Evolutionary conservation across 2,113 vertebrate species (phyloP).

Genomic region (Pollachius pollachius): DNA sequence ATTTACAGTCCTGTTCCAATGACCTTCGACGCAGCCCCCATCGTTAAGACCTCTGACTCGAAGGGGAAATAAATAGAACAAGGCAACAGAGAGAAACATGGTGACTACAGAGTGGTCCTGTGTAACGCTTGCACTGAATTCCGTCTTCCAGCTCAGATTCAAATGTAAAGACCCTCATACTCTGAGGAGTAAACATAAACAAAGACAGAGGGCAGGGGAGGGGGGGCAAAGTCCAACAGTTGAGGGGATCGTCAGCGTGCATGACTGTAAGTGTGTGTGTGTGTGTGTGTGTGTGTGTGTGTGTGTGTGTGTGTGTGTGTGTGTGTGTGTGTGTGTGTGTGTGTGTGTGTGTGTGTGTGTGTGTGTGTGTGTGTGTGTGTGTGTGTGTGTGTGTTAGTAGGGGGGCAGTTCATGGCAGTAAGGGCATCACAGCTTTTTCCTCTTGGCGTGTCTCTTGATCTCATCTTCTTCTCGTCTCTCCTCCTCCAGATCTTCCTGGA

Average conservation of each 20-base stretch:
- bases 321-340: neutral
- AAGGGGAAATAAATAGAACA: constrained; percentile 62
- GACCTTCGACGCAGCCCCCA: constrained; percentile 12
- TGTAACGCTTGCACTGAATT: no score
- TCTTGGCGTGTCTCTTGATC: constrained; percentile 77
- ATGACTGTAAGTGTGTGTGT: no score
- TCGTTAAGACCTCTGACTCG: constrained; percentile 37
- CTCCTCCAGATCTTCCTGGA: constrained; percentile 89
- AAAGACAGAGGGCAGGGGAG: no score
- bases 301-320: neutral
- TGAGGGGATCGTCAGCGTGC: no score
- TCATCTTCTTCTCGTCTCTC: constrained; percentile 83
- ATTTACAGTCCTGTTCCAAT: constrained; percentile 35
- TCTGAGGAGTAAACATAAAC: no score
- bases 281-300: no score
- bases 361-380: no score
- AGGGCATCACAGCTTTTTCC: constrained; percentile 72
- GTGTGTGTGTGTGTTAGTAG: no score
- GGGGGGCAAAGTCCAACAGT: no score
- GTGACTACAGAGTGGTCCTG: neutral
- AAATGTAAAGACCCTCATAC: no score
- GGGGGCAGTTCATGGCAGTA: neutral
- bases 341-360: neutral
- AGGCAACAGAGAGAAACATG: constrained; percentile 9
- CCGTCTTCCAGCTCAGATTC: no score